These are phyloP conservation scores for Prunella himalayana DNA, from an alignment of 2,113 vertebrate genomes.

Conservation along the genomic window DNA sequence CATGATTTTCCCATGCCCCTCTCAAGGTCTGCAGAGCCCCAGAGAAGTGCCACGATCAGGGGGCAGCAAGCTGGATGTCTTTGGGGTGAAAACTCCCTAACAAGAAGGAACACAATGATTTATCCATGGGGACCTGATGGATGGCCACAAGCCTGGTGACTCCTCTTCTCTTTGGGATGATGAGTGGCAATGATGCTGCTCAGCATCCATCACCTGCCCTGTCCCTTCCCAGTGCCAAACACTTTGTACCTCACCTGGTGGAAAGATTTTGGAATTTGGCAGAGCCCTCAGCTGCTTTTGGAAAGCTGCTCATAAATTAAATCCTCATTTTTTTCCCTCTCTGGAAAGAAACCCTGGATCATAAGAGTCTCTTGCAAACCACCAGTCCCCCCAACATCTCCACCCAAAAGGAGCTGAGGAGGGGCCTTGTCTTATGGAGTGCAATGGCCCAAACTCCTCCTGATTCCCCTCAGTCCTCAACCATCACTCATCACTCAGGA, in stretches of 20 bases:
- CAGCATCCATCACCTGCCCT: background rate
- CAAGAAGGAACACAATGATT: background rate
- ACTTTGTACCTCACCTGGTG: background rate
- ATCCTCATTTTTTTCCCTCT: background rate
- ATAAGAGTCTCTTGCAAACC: background rate
- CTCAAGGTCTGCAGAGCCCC: background rate
- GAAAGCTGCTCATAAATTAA: slow-evolving; percentile 9
- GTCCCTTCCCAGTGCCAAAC: background rate
- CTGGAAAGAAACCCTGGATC: background rate
- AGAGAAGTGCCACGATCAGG: too few species aligned
- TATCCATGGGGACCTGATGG: background rate
- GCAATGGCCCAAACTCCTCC: background rate
- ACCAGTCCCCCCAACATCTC: rapidly evolving
- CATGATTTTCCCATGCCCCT: rapidly evolving
- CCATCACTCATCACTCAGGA: background rate
- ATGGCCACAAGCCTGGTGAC: rapidly evolving
- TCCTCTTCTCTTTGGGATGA: background rate
- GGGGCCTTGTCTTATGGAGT: rapidly evolving
- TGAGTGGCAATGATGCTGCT: background rate
- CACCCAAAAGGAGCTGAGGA: background rate
- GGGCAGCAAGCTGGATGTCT: rapidly evolving
- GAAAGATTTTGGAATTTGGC: background rate
- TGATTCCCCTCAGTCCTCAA: background rate
- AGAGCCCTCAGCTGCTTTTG: background rate
- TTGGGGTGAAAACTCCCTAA: background rate